Conservation (phyloP, 2,888 invertebrate genomes). For the Anoplius nigerrimus region DNA sequence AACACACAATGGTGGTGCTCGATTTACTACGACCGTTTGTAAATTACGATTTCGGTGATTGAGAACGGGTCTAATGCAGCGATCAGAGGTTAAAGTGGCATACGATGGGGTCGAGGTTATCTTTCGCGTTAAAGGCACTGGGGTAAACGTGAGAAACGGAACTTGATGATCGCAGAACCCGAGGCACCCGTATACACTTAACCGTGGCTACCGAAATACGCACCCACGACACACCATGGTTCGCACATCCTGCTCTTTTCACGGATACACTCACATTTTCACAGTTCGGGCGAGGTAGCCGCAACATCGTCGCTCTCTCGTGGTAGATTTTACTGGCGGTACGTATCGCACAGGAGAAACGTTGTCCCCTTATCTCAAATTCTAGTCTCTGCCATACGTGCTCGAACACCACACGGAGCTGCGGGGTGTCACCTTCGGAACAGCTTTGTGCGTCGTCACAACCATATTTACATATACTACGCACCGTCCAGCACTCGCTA, state of each 20-base stretch:
- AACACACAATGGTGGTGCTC: conserved; percentile 52
- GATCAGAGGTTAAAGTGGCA: conserved; percentile 10
- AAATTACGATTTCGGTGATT: conserved; percentile 26
- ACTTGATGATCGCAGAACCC: conserved; percentile 25
- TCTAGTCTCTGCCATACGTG: conserved; percentile 71
- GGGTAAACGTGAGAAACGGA: conserved; percentile 25
- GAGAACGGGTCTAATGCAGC: neutral
- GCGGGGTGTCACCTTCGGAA: conserved; percentile 70
- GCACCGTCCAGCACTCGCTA: conserved; percentile 35
- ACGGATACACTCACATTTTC: conserved; percentile 61
- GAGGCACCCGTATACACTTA: conserved; percentile 36
- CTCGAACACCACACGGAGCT: conserved; percentile 62
- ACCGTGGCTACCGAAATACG: conserved; percentile 65
- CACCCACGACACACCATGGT: conserved; percentile 37
- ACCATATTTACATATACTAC: conserved; percentile 64
- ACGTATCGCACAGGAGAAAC: conserved; percentile 50
- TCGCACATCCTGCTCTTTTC: conserved; percentile 31
- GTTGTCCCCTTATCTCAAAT: conserved; percentile 60
- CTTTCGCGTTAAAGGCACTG: conserved; percentile 13
- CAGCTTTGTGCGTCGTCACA: conserved; percentile 56
- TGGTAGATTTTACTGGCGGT: conserved; percentile 40
- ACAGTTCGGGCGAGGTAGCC: conserved; percentile 53
- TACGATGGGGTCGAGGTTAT: conserved; percentile 21
- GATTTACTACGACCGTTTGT: conserved; percentile 22
- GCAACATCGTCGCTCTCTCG: conserved; percentile 54